Evolutionary conservation across 1,140 invertebrate genomes (phyloP).

Genomic region (Tetramorium parvispinum): DNA sequence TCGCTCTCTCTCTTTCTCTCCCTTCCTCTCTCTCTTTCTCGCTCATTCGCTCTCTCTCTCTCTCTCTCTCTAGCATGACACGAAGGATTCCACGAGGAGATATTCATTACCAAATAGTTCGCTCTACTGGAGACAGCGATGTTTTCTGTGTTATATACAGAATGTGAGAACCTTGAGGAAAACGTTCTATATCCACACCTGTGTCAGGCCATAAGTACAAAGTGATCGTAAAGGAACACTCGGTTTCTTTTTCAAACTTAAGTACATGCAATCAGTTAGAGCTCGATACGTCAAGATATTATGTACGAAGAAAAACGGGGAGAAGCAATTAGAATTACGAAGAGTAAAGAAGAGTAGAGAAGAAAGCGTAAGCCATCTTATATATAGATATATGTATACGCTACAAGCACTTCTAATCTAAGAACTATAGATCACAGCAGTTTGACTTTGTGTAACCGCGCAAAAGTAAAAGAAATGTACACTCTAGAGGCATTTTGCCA

Average conservation of each 20-base stretch:
- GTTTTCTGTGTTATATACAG: constrained; percentile 6
- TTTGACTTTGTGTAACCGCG: neutral
- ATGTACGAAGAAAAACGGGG: neutral
- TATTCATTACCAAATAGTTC: constrained; percentile 16
- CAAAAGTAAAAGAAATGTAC: neutral
- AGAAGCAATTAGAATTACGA: constrained; percentile 44
- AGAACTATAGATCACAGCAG: constrained; percentile 21
- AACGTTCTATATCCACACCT: constrained; percentile 24
- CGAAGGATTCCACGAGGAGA: neutral
- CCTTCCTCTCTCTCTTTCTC: neutral
- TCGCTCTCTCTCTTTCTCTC: neutral
- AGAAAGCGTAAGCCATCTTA: constrained; percentile 63
- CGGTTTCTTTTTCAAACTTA: constrained; percentile 40
- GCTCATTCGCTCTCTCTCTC: neutral
- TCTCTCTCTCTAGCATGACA: neutral
- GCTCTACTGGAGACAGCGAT: neutral
- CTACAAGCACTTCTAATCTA: constrained; percentile 62
- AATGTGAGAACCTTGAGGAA: neutral
- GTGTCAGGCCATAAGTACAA: constrained; percentile 24
- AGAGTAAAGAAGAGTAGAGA: constrained; percentile 36
- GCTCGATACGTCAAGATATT: constrained; percentile 5
- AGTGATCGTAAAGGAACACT: neutral
- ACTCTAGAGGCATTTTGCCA: neutral
- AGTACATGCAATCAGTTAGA: constrained; percentile 34
- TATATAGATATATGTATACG: neutral